Conservation (phyloP, 1,140 invertebrate genomes). For the Metopolophium dirhodum region DNA sequence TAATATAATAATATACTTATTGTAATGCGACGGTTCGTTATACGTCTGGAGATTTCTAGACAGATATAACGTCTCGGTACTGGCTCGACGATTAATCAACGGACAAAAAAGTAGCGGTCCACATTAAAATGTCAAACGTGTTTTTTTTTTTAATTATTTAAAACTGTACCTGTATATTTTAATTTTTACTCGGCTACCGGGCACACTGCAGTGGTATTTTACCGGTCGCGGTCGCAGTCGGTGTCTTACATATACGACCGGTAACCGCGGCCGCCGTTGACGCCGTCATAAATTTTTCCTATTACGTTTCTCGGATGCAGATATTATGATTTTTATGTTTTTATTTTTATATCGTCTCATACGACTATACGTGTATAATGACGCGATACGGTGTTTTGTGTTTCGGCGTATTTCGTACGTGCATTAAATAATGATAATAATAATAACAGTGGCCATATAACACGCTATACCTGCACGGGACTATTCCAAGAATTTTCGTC, state of each 20-base stretch:
- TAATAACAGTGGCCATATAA: neutral
- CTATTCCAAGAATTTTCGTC: neutral
- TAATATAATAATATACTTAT: neutral
- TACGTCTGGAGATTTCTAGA: conserved; percentile 31
- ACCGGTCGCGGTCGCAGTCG: neutral
- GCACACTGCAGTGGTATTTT: conserved; percentile 42
- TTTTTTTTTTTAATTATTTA: conserved; percentile 22
- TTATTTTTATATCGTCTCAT: neutral
- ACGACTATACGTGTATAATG: neutral
- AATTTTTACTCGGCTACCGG: conserved; percentile 44
- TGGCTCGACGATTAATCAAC: conserved; percentile 46
- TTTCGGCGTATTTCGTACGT: neutral
- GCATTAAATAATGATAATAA: neutral
- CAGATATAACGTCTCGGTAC: neutral
- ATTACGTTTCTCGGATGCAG: neutral
- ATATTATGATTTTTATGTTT: neutral
- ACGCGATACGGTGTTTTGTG: neutral
- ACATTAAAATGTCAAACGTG: conserved; percentile 47
- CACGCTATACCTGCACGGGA: neutral
- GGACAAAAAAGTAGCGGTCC: conserved; percentile 27
- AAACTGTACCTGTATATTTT: conserved; percentile 37
- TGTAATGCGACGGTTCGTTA: neutral
- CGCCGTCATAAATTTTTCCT: conserved; percentile 3
- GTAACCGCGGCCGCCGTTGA: neutral
- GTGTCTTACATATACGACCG: neutral